Evolutionary conservation across 1,140 invertebrate species (phyloP).

Genomic region (Drosophila nannoptera): DNA sequence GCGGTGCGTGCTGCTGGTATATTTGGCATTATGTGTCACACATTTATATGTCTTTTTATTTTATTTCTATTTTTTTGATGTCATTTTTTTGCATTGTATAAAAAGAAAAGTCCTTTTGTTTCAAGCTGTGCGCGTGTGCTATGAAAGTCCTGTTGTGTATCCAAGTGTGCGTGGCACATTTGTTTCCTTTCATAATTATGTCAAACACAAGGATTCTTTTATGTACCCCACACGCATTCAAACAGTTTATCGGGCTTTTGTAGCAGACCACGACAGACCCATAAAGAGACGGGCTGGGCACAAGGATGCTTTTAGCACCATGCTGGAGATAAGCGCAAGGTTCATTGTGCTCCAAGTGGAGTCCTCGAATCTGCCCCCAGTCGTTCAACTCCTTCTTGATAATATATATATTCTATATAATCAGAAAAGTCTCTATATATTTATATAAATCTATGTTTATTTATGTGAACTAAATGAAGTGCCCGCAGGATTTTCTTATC

Average conservation of each 20-base stretch:
- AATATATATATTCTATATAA: background rate
- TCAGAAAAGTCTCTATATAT: background rate
- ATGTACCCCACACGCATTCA: conserved; percentile 42
- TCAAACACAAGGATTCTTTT: conserved; percentile 72
- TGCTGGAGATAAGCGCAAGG: conserved; percentile 12
- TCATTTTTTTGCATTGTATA: conserved; percentile 35
- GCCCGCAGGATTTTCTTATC: conserved; percentile 65
- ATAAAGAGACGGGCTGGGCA: conserved; percentile 23
- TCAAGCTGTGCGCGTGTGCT: conserved; percentile 56
- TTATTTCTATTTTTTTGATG: conserved; percentile 57
- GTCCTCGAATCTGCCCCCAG: background rate
- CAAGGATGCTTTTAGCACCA: conserved; percentile 17
- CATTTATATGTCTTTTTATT: conserved; percentile 35
- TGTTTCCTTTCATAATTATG: conserved; percentile 76
- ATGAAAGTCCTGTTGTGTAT: conserved; percentile 39
- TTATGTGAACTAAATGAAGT: conserved; percentile 8
- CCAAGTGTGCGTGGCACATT: conserved; percentile 59
- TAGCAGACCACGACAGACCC: conserved; percentile 13
- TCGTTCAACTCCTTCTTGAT: background rate
- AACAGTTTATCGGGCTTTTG: conserved; percentile 58
- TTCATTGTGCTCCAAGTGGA: conserved; percentile 8
- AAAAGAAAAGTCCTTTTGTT: conserved; percentile 75
- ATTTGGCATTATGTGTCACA: conserved; percentile 60
- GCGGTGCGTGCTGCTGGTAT: conserved; percentile 34
- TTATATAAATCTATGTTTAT: background rate